A percentile compares a stretch with the other conserved stretches of the same genome.
Conservation (phyloP, 2,888 invertebrate species). For the Bhutanitis thaidina region DNA sequence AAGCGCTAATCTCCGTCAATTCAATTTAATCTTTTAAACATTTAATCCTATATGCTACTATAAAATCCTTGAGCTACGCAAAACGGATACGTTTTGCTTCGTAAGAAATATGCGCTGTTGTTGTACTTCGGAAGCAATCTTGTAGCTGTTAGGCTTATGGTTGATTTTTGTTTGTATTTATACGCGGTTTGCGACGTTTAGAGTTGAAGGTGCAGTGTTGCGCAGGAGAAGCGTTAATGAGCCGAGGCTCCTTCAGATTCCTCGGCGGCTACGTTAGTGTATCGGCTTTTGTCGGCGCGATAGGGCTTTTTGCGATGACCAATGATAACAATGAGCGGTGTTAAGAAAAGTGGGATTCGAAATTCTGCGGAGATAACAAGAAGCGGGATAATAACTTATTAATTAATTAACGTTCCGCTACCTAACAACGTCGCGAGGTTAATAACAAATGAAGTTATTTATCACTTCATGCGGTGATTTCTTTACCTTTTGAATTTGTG, state of each 20-base stretch:
- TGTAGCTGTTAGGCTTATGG: conserved; percentile 22
- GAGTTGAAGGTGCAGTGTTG: conserved; percentile 33
- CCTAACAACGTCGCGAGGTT: not conserved
- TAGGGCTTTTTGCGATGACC: conserved; percentile 71
- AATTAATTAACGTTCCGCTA: conserved; percentile 51
- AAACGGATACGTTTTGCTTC: conserved; percentile 21
- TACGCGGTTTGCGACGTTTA: conserved; percentile 37
- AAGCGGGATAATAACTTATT: conserved; percentile 48
- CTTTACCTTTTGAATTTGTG: conserved; percentile 16
- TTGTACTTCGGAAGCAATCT: conserved; percentile 26
- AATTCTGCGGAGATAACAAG: conserved; percentile 55
- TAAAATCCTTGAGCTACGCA: too few relatives aligned
- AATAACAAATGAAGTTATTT: conserved; percentile 10
- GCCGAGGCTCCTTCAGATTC: conserved; percentile 67
- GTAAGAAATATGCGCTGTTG: not conserved
- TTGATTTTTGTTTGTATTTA: conserved; percentile 20
- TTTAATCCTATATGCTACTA: not conserved
- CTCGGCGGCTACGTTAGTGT: conserved; percentile 61
- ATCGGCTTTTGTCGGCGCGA: conserved; percentile 75
- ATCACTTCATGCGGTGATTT: not conserved
- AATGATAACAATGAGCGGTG: conserved; percentile 72
- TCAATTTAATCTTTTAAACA: conserved; percentile 1
- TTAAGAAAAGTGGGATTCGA: conserved; percentile 56
- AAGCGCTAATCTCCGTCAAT: conserved; percentile 1
- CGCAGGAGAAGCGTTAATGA: conserved; percentile 72